These are phyloP conservation scores for Xiphias gladius DNA, from an alignment of 2,113 vertebrate genomes.

Conservation along the genomic window DNA sequence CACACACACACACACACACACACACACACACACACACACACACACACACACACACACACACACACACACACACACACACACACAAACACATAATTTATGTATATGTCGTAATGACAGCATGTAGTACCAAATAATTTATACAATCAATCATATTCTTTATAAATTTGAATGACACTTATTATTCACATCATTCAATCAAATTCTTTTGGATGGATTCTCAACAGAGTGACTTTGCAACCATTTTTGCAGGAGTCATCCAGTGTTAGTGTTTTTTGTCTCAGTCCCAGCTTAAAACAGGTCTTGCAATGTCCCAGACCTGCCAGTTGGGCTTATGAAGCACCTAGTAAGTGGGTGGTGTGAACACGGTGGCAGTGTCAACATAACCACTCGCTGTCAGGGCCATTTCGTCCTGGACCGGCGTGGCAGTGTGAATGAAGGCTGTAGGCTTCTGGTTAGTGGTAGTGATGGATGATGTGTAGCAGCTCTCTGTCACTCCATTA, in stretches of 20 bases:
- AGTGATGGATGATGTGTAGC: conserved; percentile 44
- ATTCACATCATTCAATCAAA: conserved; percentile 14
- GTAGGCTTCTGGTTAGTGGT: conserved; percentile 67
- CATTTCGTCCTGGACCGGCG: conserved; percentile 57
- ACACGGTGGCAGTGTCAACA: conserved; percentile 87
- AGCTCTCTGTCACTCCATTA: conserved; percentile 35
- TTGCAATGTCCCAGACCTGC: conserved; percentile 16
- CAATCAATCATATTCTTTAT: conserved; percentile 10
- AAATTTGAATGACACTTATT: conserved; percentile 11
- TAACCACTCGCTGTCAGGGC: conserved; percentile 85
- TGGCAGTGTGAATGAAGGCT: conserved; percentile 17
- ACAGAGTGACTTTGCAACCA: neutral
- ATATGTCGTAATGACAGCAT: conserved; percentile 8
- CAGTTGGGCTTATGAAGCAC: neutral
- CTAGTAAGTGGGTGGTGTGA: conserved; percentile 58
- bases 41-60: no score
- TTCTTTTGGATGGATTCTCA: neutral
- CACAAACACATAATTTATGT: neutral
- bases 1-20: no score
- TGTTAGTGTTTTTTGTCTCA: conserved; percentile 16
- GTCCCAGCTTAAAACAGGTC: neutral
- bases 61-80: no score
- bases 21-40: no score
- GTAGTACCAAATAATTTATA: conserved; percentile 23
- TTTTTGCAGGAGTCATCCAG: conserved; percentile 9